Evolutionary conservation across 2,113 vertebrate genomes (phyloP), one percentile per base, ranked within the genome.

Genomic region (Pogona vitticeps): DNA sequence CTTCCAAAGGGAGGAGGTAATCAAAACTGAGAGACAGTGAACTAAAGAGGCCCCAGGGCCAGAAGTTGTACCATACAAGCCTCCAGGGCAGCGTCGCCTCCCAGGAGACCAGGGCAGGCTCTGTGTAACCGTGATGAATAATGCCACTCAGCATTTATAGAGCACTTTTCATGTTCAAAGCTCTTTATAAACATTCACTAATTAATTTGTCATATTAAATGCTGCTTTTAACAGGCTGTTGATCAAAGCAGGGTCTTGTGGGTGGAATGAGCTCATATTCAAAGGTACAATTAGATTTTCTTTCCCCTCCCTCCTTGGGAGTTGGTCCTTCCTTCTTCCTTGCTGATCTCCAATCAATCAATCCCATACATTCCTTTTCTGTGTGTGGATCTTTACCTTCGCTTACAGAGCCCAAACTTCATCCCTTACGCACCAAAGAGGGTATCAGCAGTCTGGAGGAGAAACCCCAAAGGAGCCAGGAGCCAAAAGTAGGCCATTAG

Each of bases 161-260:
- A 90, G 77, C 65, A 87, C 76, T 92, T 94, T 82, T 77, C 86
- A 91, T 88, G 88, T 93, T 92, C 91, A 95, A 92, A 92, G 88
- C 84, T 88, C 84, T 92, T 91, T 91, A 84, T 91, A 89, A 94
- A 92, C 86, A 92, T 94, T 90, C 88, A 75, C 83, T 92, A 91
- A 94, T 92, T 90, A 92, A 88, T 87, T 67, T 93, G 91, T 87
- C 90, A 86, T 79, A 91, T 84, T 86, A 92, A 94, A 80, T 84
- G 46, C 88, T 91, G 52, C 83, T 90, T 92, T 92, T 91, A 89
- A 93, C 85, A 72, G 76, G 42, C 1, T 0, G 87, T 67, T 38
- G 15, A 14, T 71, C 91, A 94, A 88, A 87, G 78, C 92, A 91
- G 89, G 3, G 56, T 72, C 46, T 90, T 59, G 6, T 82, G 87